Base-by-base conservation (phyloP, 2,797 vertebrate species). In the Amblyopsis hoosieri region DNA sequence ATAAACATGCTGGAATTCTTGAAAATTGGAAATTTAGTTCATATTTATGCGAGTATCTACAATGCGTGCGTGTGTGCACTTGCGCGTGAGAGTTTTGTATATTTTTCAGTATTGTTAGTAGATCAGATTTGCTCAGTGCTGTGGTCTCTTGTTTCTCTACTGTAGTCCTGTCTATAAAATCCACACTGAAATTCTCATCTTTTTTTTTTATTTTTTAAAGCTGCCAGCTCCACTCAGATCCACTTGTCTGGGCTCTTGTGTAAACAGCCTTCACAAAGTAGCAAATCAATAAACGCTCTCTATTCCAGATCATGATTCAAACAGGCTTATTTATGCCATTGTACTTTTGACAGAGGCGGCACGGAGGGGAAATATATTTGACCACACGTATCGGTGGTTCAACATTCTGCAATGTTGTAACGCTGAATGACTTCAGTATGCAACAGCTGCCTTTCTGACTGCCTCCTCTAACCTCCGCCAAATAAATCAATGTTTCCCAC, bases 401-500 rank as follows among this genome's bases (percentile, higher is more conserved):
- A 23, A 23, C 58, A 67, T 62, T 9, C 52, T 71, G 82, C 74
- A 69, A 78, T 64, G 46, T 83, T 83, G 74, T 65, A 69, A 70
- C 64, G 9, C 56, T 13, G 50, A 71, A 61, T 54, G 76, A 67
- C 78, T 86, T 81, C 64, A 81, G 78, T 83, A 80, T 87, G 78
- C 79, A 71, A 75, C 74, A 64, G 64, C 69, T 66, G 74, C 69
- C 83, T 83, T 76, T 59, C 68, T 78, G 67, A 71, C 58, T 52
- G 74, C 72, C 74, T 79, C 58, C 72, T 74, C 61, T 64, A 78
- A 77, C 83, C 68, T 66, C 71, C 78, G 79, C 80, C 85, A 83
- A 82, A 85, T 64, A 85, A 86, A 89, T 90, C 84, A 75, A 85
- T 80, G 75, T 74, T 72, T 79, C 68, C 66, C 78, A 68, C 82